These are phyloP conservation scores for Crossaster papposus DNA, from an alignment of 53 echinoderm and acorn worm genomes.

Conservation along the genomic window DNA sequence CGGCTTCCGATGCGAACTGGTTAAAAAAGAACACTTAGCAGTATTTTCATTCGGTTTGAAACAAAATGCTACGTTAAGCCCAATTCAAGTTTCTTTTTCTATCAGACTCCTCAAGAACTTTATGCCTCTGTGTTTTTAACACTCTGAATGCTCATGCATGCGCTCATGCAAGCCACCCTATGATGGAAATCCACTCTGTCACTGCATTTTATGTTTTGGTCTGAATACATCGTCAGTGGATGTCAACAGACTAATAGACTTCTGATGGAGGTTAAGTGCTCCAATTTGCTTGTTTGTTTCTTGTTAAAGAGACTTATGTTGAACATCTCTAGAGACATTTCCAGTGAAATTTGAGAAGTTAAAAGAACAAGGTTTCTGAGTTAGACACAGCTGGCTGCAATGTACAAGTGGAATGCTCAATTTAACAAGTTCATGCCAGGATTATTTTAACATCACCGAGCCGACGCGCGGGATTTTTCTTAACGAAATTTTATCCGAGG, in stretches of 20 bases:
- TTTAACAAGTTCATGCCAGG: too few species aligned
- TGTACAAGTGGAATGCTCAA: not conserved
- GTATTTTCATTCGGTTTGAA: too few species aligned
- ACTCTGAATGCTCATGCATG: not conserved
- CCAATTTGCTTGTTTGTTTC: not conserved
- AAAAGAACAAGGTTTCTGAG: not conserved
- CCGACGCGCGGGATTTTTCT: too few species aligned
- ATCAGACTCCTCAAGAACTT: not conserved
- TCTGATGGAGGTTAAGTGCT: not conserved
- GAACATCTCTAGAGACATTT: not conserved
- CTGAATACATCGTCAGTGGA: not conserved
- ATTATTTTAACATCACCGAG: too few species aligned
- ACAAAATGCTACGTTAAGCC: too few species aligned
- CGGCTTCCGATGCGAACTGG: too few species aligned
- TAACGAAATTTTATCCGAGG: too few species aligned
- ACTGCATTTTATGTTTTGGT: not conserved
- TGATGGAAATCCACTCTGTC: not conserved
- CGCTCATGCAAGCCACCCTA: not conserved
- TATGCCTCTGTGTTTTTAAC: not conserved
- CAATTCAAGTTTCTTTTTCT: not conserved
- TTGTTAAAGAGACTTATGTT: not conserved
- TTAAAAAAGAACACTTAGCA: too few species aligned
- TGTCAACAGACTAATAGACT: not conserved
- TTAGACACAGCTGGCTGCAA: not conserved
- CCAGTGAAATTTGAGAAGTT: not conserved